A percentile compares a stretch with the other conserved stretches of the same genome.
Evolutionary conservation across 2,113 vertebrate species (phyloP).

Genomic region (Hiodon alosoides): DNA sequence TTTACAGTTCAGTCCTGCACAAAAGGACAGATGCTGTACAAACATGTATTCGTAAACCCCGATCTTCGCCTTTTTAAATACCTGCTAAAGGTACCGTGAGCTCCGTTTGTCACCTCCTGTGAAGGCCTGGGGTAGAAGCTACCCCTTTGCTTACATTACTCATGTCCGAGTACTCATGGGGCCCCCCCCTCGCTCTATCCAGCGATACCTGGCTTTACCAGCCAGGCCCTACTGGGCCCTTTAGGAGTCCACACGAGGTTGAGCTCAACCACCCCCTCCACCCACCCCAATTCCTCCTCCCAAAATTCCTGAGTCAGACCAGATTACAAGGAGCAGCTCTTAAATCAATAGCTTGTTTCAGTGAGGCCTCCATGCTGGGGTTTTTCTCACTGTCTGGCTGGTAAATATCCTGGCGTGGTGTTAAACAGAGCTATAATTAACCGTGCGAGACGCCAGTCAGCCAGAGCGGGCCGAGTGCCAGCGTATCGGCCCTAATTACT

Average conservation of each 20-base stretch:
- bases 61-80: too few species aligned
- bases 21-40: not conserved
- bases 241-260: not conserved
- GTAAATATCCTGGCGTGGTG: slow-evolving; percentile 55
- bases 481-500: slow-evolving; percentile 83
- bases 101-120: too few species aligned
- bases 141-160: too few species aligned
- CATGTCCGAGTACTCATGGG: not conserved
- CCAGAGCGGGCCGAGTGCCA: slow-evolving; percentile 64
- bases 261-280: not conserved
- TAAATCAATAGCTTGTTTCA: slow-evolving; percentile 42
- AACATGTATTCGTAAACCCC: not conserved
- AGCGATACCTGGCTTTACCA: slow-evolving; percentile 9
- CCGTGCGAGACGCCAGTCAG: slow-evolving; percentile 65
- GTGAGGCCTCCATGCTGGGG: slow-evolving; percentile 42
- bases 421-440: slow-evolving; percentile 72
- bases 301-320: slow-evolving; percentile 21
- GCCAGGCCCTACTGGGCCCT: not conserved
- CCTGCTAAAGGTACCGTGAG: too few species aligned
- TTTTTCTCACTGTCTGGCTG: slow-evolving; percentile 44
- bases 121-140: too few species aligned
- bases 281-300: not conserved
- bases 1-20: not conserved
- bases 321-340: slow-evolving; percentile 32
- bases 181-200: too few species aligned